A percentile compares a stretch with the other conserved stretches of the same genome.
phyloP scores from a whole-genome alignment of 2,888 invertebrate genomes.

The Drosophila fulvimacula region DNA sequence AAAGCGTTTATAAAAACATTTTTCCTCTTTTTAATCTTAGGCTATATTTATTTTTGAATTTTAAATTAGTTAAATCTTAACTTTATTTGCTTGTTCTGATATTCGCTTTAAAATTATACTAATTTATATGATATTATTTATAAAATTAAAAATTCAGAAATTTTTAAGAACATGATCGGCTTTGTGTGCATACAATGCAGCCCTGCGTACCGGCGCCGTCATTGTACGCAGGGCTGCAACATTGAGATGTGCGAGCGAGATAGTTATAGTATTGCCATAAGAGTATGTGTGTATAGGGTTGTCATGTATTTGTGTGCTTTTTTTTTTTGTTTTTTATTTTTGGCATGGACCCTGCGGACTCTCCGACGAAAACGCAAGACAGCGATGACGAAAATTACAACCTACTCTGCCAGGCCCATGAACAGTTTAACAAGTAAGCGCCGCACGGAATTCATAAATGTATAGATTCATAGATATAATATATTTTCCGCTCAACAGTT shows the following conservation, averaged over 20 bases:
- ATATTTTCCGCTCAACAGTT: conserved; percentile 49
- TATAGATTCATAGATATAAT: background rate
- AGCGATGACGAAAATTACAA: conserved; percentile 80
- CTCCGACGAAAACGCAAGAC: conserved; percentile 74
- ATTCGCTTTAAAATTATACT: background rate
- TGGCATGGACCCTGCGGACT: conserved; percentile 77
- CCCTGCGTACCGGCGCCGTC: conserved; percentile 5
- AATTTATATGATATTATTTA: background rate
- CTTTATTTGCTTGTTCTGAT: background rate
- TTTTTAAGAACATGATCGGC: background rate
- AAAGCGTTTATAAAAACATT: too few species aligned
- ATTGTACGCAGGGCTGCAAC: conserved; percentile 48
- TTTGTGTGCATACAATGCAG: background rate
- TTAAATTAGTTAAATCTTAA: background rate
- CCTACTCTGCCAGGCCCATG: conserved; percentile 81
- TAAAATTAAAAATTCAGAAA: too few species aligned
- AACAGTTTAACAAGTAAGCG: conserved; percentile 82
- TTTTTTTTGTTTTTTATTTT: conserved; percentile 65
- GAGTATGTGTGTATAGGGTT: conserved; percentile 34
- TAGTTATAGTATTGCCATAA: conserved; percentile 3
- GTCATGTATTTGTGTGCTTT: conserved; percentile 50
- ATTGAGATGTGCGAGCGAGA: conserved; percentile 27
- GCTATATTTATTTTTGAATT: too few species aligned
- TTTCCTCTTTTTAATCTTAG: too few species aligned
- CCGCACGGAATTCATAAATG: background rate